A percentile compares a stretch with the other conserved stretches of the same genome.
Evolutionary conservation across 2,888 invertebrate genomes (phyloP).

Genomic region (Muscina levida): DNA sequence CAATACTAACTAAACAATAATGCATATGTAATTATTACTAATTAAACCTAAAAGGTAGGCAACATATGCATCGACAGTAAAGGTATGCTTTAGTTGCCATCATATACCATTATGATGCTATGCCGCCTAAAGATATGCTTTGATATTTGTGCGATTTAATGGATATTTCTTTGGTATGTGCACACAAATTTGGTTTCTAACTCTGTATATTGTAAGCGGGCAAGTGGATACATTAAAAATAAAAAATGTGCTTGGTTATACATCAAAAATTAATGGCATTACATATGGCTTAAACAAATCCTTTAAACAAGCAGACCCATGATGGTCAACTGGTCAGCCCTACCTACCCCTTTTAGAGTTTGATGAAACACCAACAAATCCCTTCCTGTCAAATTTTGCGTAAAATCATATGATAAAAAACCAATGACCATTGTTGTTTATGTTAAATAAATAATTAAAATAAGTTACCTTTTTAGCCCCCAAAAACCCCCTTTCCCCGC

Average conservation of each 20-base stretch:
- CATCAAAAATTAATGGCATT: conserved; percentile 76
- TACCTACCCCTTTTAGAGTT: not conserved
- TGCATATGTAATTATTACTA: conserved; percentile 75
- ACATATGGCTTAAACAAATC: conserved; percentile 67
- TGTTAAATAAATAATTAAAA: conserved; percentile 60
- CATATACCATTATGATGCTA: not conserved
- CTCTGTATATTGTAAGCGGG: conserved; percentile 70
- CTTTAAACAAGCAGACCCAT: conserved; percentile 66
- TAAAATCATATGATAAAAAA: not conserved
- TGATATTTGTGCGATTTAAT: not conserved
- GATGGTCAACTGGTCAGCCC: too few relatives aligned
- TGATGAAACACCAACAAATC: too few relatives aligned
- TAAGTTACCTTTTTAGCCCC: conserved; percentile 48
- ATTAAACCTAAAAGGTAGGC: conserved; percentile 71
- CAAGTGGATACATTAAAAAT: conserved; percentile 22
- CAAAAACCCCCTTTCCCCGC: not conserved
- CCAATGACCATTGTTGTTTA: conserved; percentile 38
- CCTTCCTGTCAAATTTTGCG: not conserved
- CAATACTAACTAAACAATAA: conserved; percentile 68
- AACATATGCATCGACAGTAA: not conserved
- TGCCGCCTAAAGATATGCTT: conserved; percentile 53
- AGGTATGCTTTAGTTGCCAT: conserved; percentile 39
- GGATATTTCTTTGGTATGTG: not conserved
- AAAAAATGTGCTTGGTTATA: conserved; percentile 64
- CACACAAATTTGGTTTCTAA: conserved; percentile 67